Conservation (phyloP, 2,888 invertebrate species). For the Cephalotes varians region DNA sequence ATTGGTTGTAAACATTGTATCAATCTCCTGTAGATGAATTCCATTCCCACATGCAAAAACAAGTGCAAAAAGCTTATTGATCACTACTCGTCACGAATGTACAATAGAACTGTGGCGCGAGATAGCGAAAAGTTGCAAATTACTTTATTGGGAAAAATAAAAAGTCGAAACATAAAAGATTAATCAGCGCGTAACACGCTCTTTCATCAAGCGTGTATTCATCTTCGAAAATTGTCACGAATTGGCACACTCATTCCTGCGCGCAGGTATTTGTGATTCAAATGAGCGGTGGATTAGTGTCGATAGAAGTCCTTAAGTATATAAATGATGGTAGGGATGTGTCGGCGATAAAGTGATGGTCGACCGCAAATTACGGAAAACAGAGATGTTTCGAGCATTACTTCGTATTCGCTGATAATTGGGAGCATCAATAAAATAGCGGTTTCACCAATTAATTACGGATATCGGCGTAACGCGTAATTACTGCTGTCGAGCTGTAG, state of each 20-base stretch:
- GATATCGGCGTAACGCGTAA: slow-evolving; percentile 43
- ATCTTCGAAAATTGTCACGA: slow-evolving; percentile 41
- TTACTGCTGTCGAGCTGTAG: slow-evolving; percentile 50
- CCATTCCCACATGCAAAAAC: not conserved
- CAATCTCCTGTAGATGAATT: slow-evolving; percentile 26
- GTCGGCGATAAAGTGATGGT: slow-evolving; percentile 41
- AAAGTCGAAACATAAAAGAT: slow-evolving; percentile 46
- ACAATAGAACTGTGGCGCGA: slow-evolving; percentile 25
- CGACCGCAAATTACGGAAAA: slow-evolving; percentile 58
- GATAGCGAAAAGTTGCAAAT: slow-evolving; percentile 32
- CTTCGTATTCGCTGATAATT: slow-evolving; percentile 59
- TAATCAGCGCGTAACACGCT: slow-evolving; percentile 39
- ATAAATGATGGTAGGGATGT: slow-evolving; percentile 22
- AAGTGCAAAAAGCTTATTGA: slow-evolving; percentile 39
- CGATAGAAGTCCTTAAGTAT: slow-evolving; percentile 50
- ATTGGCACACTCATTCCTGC: slow-evolving; percentile 3
- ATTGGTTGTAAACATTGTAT: slow-evolving; percentile 37
- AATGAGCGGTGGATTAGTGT: slow-evolving; percentile 42
- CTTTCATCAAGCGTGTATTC: slow-evolving; percentile 40
- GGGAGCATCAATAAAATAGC: slow-evolving; percentile 58
- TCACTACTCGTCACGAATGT: slow-evolving; percentile 40
- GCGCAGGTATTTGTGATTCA: slow-evolving; percentile 45
- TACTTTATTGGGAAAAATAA: slow-evolving; percentile 46
- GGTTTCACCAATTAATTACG: slow-evolving; percentile 60
- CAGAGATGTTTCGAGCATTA: slow-evolving; percentile 27